A percentile compares a stretch with the other conserved stretches of the same genome.
Evolutionary conservation across 1,140 invertebrate species (phyloP).

Genomic region (Latrodectus geometricus): DNA sequence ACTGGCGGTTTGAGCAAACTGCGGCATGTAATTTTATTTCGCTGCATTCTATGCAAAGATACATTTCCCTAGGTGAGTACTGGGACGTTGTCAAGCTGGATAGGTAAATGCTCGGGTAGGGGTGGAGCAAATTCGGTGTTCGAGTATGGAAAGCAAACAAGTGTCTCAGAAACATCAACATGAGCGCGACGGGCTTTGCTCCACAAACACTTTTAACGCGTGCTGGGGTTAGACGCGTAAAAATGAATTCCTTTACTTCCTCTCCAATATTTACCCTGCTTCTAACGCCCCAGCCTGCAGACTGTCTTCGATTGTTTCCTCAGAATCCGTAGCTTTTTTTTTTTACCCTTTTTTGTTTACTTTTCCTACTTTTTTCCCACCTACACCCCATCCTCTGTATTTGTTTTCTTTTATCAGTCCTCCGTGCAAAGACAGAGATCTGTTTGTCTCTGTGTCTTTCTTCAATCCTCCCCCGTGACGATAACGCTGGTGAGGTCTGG

Average conservation of each 20-base stretch:
- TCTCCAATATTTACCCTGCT: conserved; percentile 42
- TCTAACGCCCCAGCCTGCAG: background rate
- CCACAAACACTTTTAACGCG: conserved; percentile 56
- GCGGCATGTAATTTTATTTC: conserved; percentile 56
- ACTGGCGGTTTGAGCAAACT: conserved; percentile 24
- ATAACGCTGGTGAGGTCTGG: background rate
- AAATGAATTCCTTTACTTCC: conserved; percentile 42
- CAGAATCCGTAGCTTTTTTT: conserved; percentile 34
- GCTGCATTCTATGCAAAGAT: conserved; percentile 51
- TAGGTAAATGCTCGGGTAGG: background rate
- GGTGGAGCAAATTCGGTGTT: conserved; percentile 33
- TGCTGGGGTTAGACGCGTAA: conserved; percentile 19
- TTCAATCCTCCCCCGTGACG: background rate
- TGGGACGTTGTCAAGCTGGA: background rate
- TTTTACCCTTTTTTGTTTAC: conserved; percentile 53
- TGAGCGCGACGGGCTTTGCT: conserved; percentile 49
- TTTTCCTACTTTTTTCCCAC: conserved; percentile 43
- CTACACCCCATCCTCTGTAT: background rate
- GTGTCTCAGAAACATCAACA: conserved; percentile 47
- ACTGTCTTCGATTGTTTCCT: conserved; percentile 45
- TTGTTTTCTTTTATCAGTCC: conserved; percentile 50
- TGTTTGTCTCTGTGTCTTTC: conserved; percentile 34
- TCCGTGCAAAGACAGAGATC: conserved; percentile 42
- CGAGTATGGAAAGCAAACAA: conserved; percentile 60
- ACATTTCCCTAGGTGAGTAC: conserved; percentile 14